phyloP scores from a whole-genome alignment of 1,140 invertebrate species.

The Lethrus apterus region DNA sequence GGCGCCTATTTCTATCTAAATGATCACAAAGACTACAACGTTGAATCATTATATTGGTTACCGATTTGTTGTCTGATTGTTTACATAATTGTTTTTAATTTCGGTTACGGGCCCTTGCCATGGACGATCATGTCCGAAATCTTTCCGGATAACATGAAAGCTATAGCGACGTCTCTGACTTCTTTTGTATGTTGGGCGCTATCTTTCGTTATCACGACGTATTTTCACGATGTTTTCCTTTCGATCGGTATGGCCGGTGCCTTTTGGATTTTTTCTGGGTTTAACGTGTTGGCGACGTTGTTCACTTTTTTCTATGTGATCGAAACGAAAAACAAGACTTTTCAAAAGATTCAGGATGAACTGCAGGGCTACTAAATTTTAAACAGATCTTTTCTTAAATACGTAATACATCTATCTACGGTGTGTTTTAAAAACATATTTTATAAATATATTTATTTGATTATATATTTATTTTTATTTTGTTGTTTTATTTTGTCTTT shows the following conservation, averaged over 20 bases:
- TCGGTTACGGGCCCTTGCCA: constrained; percentile 61
- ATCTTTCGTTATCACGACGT: constrained; percentile 63
- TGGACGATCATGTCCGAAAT: constrained; percentile 63
- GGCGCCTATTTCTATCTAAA: constrained; percentile 15
- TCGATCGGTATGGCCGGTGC: constrained; percentile 54
- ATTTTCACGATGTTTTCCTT: constrained; percentile 54
- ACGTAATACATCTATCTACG: too few species aligned
- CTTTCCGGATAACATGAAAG: constrained; percentile 60
- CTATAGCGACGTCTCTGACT: constrained; percentile 56
- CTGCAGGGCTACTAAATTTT: too few species aligned
- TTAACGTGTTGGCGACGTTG: constrained; percentile 51
- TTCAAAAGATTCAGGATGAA: constrained; percentile 41
- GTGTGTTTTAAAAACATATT: too few species aligned
- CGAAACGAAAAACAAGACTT: constrained; percentile 73
- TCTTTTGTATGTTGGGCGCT: constrained; percentile 58
- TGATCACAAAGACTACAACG: neutral
- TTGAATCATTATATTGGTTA: neutral
- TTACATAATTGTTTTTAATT: constrained; percentile 58
- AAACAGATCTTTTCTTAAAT: too few species aligned
- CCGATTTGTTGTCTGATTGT: constrained; percentile 55
- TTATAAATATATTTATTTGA: too few species aligned
- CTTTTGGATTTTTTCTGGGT: constrained; percentile 61
- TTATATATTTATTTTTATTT: too few species aligned
- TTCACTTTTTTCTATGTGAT: constrained; percentile 57
- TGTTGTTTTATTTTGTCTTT: too few species aligned